A percentile compares a stretch with the other conserved stretches of the same genome.
These are phyloP conservation scores for Nerophis lumbriciformis DNA, from an alignment of 2,113 vertebrate genomes.

Conservation along the genomic window DNA sequence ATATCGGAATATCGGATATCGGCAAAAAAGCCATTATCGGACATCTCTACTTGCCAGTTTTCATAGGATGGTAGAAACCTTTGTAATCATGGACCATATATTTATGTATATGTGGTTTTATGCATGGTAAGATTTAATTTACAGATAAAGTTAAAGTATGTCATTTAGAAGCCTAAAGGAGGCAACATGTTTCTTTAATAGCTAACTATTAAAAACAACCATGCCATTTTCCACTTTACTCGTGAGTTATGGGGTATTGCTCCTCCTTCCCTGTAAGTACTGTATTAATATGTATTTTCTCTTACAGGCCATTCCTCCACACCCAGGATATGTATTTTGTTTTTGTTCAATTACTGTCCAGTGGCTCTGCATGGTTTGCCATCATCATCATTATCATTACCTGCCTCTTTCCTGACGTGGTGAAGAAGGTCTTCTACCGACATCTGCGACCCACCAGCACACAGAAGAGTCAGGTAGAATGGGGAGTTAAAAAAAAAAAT, in stretches of 20 bases:
- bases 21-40: too few species aligned
- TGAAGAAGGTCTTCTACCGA: slow-evolving; percentile 93
- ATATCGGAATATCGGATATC: too few species aligned
- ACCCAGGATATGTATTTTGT: slow-evolving; percentile 98
- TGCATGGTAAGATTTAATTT: not conserved
- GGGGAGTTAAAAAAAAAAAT: not conserved
- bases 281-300: not conserved
- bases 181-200: too few species aligned
- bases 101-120: too few species aligned
- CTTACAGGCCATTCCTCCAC: slow-evolving; percentile 88
- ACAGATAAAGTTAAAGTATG: not conserved
- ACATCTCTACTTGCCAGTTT: too few species aligned
- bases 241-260: too few species aligned
- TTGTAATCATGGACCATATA: not conserved
- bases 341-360: slow-evolving; percentile 92
- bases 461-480: slow-evolving; percentile 91
- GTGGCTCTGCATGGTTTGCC: slow-evolving; percentile 95
- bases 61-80: not conserved
- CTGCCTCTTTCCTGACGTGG: slow-evolving; percentile 87
- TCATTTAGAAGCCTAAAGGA: too few species aligned
- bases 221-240: too few species aligned
- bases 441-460: slow-evolving; percentile 88
- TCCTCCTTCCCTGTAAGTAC: not conserved
- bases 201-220: too few species aligned
- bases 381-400: slow-evolving; percentile 89